Percentiles rank a stretch among this genome's conserved stretches.
Conservation (phyloP, 2,113 vertebrate species). For the Zootoca vivipara region DNA sequence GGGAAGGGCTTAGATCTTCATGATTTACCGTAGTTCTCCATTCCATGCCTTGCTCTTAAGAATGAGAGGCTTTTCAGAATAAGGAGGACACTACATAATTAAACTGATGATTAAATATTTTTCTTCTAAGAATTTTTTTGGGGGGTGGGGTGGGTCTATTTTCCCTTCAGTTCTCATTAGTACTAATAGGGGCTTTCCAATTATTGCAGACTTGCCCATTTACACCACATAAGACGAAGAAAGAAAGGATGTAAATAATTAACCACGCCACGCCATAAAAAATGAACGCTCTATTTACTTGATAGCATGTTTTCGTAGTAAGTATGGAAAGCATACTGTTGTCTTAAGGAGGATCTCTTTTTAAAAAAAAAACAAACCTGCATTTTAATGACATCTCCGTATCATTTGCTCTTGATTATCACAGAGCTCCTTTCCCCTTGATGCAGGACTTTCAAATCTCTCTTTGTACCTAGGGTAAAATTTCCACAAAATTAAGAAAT, state of each 20-base stretch:
- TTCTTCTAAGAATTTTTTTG: not conserved
- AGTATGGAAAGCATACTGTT: not conserved
- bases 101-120: not conserved
- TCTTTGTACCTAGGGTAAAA: slow-evolving; percentile 17
- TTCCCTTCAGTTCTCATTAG: not conserved
- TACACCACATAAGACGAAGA: not conserved
- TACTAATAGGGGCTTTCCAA: not conserved
- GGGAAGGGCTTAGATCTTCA: not conserved
- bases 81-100: not conserved
- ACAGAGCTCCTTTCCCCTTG: not conserved
- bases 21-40: not conserved
- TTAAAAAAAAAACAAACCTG: not conserved
- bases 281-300: not conserved
- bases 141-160: not conserved
- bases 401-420: not conserved
- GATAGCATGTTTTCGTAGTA: not conserved
- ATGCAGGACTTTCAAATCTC: slow-evolving; percentile 17
- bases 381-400: not conserved
- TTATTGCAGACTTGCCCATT: not conserved
- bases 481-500: slow-evolving; percentile 7
- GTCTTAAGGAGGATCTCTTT: not conserved
- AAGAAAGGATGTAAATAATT: not conserved
- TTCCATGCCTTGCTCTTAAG: not conserved
- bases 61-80: not conserved
- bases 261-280: not conserved